Conservation (phyloP, 2,797 vertebrate species). For the Urocyon cinereoargenteus region DNA sequence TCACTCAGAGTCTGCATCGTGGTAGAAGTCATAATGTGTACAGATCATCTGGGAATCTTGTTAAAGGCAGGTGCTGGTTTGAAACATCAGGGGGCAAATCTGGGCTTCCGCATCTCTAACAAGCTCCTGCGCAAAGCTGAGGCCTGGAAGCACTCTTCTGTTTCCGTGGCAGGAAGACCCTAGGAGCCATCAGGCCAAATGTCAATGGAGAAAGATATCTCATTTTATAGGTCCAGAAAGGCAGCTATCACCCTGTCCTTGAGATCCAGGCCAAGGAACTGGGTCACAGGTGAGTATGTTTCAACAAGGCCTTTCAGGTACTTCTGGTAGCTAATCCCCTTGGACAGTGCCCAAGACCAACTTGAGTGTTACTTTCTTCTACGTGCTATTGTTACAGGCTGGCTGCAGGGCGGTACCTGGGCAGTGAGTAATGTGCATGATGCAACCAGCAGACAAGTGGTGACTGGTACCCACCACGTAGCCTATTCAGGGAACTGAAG, state of each 20-base stretch:
- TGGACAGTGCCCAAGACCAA: constrained; percentile 13
- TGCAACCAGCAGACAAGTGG: background rate
- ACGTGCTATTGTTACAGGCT: background rate
- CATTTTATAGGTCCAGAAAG: constrained; percentile 48
- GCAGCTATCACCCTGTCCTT: constrained; percentile 9
- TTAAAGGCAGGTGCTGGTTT: background rate
- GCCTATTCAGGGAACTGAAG: background rate
- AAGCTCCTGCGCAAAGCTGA: background rate
- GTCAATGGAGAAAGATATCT: background rate
- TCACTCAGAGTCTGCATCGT: background rate
- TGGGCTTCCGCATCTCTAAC: background rate
- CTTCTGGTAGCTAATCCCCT: constrained; percentile 29
- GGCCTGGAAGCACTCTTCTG: background rate
- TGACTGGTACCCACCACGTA: background rate
- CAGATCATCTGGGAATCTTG: background rate
- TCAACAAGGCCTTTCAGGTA: constrained; percentile 25
- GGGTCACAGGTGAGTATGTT: constrained; percentile 53
- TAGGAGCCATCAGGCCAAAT: background rate
- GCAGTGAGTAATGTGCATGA: background rate
- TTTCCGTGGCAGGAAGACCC: background rate
- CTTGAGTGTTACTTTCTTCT: background rate
- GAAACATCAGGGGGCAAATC: background rate
- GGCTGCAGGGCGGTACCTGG: background rate
- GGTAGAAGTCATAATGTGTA: background rate
- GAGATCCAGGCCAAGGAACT: constrained; percentile 71